phyloP scores from a whole-genome alignment of 37 sponge, comb jelly and placozoan species.

The Aphrocallistes beatrix region DNA sequence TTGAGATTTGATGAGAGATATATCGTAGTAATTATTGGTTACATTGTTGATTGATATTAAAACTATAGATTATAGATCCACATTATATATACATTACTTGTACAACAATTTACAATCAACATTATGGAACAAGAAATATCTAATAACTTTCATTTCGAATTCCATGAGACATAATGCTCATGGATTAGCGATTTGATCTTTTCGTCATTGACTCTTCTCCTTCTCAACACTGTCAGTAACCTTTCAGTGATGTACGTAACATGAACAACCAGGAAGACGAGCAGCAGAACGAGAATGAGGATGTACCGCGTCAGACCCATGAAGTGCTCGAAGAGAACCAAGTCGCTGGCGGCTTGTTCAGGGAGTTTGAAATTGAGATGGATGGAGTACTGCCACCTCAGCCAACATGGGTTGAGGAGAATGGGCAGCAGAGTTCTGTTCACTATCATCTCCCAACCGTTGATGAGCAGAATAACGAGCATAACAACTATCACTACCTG shows the following conservation, averaged over 20 bases:
- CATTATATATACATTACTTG: too few relatives aligned
- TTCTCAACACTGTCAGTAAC: neutral
- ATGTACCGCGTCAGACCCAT: neutral
- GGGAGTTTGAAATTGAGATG: neutral
- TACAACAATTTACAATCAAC: too few relatives aligned
- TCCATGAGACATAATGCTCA: too few relatives aligned
- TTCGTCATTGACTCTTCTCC: neutral
- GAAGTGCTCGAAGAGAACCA: neutral
- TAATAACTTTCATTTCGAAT: too few relatives aligned
- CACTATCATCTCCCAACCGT: neutral
- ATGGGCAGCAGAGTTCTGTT: neutral
- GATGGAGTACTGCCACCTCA: neutral
- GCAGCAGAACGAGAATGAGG: neutral
- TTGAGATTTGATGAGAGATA: too few relatives aligned
- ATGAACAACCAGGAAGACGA: neutral
- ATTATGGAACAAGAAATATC: too few relatives aligned
- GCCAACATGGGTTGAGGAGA: neutral
- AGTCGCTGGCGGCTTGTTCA: neutral
- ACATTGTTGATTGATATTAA: too few relatives aligned
- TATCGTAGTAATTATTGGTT: too few relatives aligned
- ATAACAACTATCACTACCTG: neutral
- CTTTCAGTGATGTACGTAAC: neutral
- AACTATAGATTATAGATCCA: too few relatives aligned
- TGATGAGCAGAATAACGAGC: neutral
- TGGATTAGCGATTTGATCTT: too few relatives aligned